Evolutionary conservation across 2,113 vertebrate species (phyloP).

Genomic region (Gracilinanus agilis): DNA sequence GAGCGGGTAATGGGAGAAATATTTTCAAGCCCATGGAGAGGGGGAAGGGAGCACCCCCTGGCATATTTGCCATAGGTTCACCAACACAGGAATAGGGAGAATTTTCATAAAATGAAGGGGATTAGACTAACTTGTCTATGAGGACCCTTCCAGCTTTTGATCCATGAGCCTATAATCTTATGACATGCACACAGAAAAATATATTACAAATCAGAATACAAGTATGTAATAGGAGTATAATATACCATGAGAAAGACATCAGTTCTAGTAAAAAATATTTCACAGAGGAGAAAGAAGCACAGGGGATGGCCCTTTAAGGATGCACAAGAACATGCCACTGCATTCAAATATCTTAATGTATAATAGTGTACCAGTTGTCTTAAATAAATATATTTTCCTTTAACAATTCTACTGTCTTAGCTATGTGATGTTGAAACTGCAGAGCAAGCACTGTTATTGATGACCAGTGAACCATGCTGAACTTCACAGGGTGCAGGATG

Average conservation of each 20-base stretch:
- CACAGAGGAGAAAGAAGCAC: background rate
- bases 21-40: too few relatives aligned
- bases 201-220: background rate
- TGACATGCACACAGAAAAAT: background rate
- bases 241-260: background rate
- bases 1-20: too few relatives aligned
- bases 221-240: background rate
- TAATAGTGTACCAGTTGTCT: background rate
- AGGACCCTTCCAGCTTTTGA: background rate
- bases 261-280: background rate
- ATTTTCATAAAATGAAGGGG: background rate
- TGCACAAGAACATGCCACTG: background rate
- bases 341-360: background rate
- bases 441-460: conserved; percentile 43
- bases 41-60: too few relatives aligned
- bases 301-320: background rate
- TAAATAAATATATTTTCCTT: conserved; percentile 42
- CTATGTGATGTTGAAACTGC: conserved; percentile 51
- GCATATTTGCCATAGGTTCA: too few relatives aligned
- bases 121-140: background rate
- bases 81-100: background rate
- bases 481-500: background rate
- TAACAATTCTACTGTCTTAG: background rate
- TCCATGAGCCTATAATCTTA: background rate
- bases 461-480: conserved; percentile 11